Base-by-base conservation (phyloP, 2,113 vertebrate species). In the Clarias batrachus region DNA sequence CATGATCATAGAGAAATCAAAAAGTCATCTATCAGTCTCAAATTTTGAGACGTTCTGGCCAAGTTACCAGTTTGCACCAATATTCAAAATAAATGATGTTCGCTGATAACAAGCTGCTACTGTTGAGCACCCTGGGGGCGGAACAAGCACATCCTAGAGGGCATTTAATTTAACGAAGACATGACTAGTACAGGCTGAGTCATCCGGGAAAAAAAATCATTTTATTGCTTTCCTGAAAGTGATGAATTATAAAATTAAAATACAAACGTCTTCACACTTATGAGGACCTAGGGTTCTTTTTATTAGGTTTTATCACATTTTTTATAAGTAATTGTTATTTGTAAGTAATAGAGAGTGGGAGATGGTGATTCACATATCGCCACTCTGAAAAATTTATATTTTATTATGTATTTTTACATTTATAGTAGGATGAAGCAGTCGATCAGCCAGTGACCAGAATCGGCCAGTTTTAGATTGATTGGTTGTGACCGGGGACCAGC, bases 111-210 rank as follows among this genome's bases (percentile, higher is more conserved):
- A 41, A 23, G 21, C 9, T 74, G 71, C 37, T 52, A n/a, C 23
- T 25, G 41, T 25, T 13, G 23, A 13, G 3, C 2, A 76, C 25
- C 52, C 48, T n/a, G 23, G 54, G 48, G 70, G 73, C 41, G 23
- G 41, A 54, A 11, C 54, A 57, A 30, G 11, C 2, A 60, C 17
- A 60, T 60, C 5, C 27, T 13, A 59, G 56, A 80, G 27, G 33
- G 56, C 9, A 60, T 60, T 23, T 60, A 21, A 80, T 80, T 80
- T 30, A 30, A 23, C 9, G 3, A 60, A 79, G 7, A 12, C 54
- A 13, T 23, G 56, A 79, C 8, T 79, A 33, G 57, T 33, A 80
- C 78, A 80, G 78, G 57, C 7, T 80, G 77, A 33, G 77, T 80
- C 77, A 60, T 21, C 9, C 59, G 33, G 59, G n/a, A n/a, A 10